phyloP scores from a whole-genome alignment of 2,888 invertebrate species.

The Pyrocoelia pectoralis region DNA sequence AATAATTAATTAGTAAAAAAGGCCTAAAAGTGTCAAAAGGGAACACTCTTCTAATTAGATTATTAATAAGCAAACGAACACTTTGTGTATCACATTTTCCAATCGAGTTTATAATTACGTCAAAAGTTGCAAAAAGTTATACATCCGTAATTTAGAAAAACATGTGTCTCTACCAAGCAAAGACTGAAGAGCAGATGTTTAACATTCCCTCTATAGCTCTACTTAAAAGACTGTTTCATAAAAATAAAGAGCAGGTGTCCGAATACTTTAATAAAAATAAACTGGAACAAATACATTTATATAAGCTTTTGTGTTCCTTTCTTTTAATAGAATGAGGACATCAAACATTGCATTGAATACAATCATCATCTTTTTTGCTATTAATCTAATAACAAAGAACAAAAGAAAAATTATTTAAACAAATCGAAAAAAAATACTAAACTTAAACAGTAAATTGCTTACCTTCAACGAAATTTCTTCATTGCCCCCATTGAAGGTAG shows the following conservation, averaged over 20 bases:
- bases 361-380: neutral
- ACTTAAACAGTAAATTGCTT: neutral
- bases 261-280: neutral
- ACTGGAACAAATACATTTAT: neutral
- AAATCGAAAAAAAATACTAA: neutral
- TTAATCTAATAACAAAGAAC: neutral
- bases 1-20: neutral
- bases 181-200: neutral
- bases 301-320: neutral
- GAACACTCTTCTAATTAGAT: neutral
- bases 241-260: neutral
- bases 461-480: constrained; percentile 6
- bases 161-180: neutral
- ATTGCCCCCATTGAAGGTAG: neutral
- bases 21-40: neutral
- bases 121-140: neutral
- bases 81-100: neutral
- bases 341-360: neutral
- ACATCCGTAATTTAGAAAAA: neutral
- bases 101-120: neutral
- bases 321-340: neutral
- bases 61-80: neutral
- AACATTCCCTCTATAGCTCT: neutral
- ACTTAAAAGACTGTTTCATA: neutral
- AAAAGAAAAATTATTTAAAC: neutral